Conservation (phyloP, 2,113 vertebrate genomes). For the Martes martes region DNA sequence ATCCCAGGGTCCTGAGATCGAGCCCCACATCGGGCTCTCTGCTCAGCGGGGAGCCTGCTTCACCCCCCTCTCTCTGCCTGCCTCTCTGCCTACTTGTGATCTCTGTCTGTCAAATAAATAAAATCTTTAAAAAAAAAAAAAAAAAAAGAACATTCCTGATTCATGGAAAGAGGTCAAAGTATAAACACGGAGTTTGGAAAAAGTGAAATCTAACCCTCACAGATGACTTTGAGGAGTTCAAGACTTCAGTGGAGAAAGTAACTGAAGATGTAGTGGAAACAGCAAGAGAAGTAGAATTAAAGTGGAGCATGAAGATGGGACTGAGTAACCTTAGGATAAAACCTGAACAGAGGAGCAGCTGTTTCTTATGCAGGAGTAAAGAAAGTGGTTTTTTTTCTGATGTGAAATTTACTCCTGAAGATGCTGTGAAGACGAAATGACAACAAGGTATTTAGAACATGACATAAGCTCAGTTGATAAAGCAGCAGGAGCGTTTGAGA, state of each 20-base stretch:
- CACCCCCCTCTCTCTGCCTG: too few species aligned
- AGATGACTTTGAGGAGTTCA: background rate
- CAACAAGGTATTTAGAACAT: background rate
- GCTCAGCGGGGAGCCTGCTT: too few species aligned
- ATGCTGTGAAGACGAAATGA: background rate
- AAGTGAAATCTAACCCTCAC: background rate
- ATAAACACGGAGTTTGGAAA: background rate
- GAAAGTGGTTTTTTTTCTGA: background rate
- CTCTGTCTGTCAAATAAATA: too few species aligned
- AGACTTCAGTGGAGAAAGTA: background rate
- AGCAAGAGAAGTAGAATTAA: background rate
- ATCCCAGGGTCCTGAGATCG: too few species aligned
- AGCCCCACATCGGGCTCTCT: too few species aligned
- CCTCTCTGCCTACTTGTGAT: too few species aligned
- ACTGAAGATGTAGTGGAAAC: background rate
- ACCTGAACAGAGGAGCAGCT: background rate
- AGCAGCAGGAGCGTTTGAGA: background rate
- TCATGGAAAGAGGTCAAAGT: background rate
- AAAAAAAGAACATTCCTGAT: background rate
- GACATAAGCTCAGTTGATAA: background rate
- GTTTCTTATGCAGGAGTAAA: background rate
- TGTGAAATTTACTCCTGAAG: background rate
- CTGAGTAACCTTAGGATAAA: background rate
- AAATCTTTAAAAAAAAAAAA: too few species aligned
- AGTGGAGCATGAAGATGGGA: background rate